Base-by-base conservation (phyloP, 37 sponge, comb jelly and placozoan species). In the Lycopodina hypogea region DNA sequence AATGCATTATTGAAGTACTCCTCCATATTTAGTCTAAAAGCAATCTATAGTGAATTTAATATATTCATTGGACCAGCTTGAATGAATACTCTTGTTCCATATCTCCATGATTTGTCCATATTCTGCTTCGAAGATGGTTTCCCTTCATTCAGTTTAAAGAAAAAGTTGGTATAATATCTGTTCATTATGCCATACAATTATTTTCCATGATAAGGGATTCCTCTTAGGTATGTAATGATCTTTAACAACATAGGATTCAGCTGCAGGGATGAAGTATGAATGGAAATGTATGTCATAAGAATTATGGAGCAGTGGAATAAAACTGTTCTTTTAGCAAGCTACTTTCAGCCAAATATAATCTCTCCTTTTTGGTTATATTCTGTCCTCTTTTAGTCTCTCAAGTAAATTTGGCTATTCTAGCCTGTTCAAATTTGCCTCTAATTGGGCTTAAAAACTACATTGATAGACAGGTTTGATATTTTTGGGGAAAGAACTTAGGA, bases 221-320 rank as follows among this genome's bases (percentile, higher is more conserved):
- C 56, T 67, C 81, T 94, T 29, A n/a, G n/a, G n/a, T n/a, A 75
- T 30, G 40, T 84, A 87, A 1, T 42, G 26, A 1, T 89, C 95
- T 32, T 84, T 87, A 6, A 92, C 95, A 88, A 90, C 95, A 71
- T 70, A 91, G 18, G 95, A 94, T 42, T 88, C 86, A 62, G 61
- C 94, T 93, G 76, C 60, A 77, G 26, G 45, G 37, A 42, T 24
- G 0, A 67, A 36, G 30, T 17, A n/a, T n/a, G n/a, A 60, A 29
- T 12, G 6, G 7, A 7, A 6, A 29, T 28, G 4, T 29, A 6
- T 6, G 12, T 60, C 61, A 12, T 30, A 8, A 67, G 30, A 19
- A 34, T 36, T 67, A 30, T 53, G 14, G 56, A 19, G 18, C 14
- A 18, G 14, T 53, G 17, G 17, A 53, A 19, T 18, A 53, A 53